Evolutionary conservation across 2,888 invertebrate genomes (phyloP).

Genomic region (Dasysyrphus tricinctus): DNA sequence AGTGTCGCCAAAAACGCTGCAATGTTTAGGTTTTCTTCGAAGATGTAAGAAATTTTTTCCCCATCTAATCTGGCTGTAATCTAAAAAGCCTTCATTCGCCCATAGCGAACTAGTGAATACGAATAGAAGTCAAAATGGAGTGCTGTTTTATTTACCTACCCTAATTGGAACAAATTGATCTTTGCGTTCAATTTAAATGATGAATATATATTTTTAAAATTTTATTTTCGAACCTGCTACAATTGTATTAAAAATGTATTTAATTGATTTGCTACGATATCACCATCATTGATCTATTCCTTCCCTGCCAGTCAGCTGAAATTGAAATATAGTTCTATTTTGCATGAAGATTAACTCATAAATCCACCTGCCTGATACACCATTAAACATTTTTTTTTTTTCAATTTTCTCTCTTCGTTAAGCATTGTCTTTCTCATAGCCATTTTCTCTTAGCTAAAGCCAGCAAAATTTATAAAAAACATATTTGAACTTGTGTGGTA

Average conservation of each 20-base stretch:
- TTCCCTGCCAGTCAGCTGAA: not conserved
- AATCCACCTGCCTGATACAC: slow-evolving; percentile 53
- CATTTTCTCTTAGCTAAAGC: not conserved
- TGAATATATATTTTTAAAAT: no score
- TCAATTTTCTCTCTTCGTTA: not conserved
- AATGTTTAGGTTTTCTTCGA: no score
- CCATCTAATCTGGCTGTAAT: no score
- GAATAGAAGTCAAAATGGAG: no score
- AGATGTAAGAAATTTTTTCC: no score
- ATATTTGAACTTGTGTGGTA: slow-evolving; percentile 23
- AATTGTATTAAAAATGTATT: not conserved
- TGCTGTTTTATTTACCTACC: no score
- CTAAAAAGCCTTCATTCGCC: no score
- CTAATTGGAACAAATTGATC: no score
- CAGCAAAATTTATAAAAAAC: not conserved
- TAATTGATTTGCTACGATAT: not conserved
- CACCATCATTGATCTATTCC: not conserved
- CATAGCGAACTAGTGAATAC: no score
- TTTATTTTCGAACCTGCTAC: not conserved
- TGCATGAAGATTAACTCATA: slow-evolving; percentile 49
- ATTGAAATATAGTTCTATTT: slow-evolving; percentile 28
- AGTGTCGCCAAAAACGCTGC: no score
- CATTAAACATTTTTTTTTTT: not conserved
- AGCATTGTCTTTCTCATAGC: not conserved
- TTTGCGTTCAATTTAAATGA: no score